Percentiles rank a stretch among this genome's conserved stretches.
These are phyloP conservation scores for Coelopa frigida DNA, from an alignment of 1,140 invertebrate genomes.

Conservation along the genomic window DNA sequence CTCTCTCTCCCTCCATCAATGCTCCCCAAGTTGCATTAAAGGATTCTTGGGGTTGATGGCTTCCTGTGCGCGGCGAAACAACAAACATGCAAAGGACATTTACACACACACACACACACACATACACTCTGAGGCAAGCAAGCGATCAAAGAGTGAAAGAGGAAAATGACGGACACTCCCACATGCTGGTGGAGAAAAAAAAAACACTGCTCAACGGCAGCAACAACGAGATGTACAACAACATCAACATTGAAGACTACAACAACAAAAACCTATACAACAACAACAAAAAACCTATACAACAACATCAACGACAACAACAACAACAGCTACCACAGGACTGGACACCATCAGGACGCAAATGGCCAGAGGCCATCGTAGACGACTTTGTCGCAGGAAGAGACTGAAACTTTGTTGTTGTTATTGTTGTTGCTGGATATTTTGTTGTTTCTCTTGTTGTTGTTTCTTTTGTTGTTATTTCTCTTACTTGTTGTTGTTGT, in stretches of 20 bases:
- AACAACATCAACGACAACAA: background rate
- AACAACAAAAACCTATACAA: background rate
- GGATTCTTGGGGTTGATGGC: background rate
- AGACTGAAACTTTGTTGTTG: too few relatives aligned
- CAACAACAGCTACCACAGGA: background rate
- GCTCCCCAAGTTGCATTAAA: too few relatives aligned
- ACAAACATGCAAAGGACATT: background rate
- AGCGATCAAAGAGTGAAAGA: too few relatives aligned
- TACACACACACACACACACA: background rate
- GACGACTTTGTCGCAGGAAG: too few relatives aligned
- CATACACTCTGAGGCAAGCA: too few relatives aligned
- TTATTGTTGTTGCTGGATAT: too few relatives aligned
- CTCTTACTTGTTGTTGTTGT: background rate
- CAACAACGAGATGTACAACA: background rate
- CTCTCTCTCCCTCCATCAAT: too few relatives aligned
- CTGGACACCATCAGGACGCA: background rate
- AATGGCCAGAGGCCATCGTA: too few relatives aligned
- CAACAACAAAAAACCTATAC: background rate
- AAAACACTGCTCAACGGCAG: background rate
- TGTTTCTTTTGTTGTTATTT: background rate
- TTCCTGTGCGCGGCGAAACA: background rate
- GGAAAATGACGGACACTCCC: too few relatives aligned
- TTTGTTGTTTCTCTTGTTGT: background rate
- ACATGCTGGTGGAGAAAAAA: background rate
- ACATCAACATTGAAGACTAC: background rate